Percentiles rank a stretch among this genome's conserved stretches.
These are phyloP conservation scores for Peromyscus aztecus DNA, from an alignment of 2,797 vertebrate species.

Conservation along the genomic window DNA sequence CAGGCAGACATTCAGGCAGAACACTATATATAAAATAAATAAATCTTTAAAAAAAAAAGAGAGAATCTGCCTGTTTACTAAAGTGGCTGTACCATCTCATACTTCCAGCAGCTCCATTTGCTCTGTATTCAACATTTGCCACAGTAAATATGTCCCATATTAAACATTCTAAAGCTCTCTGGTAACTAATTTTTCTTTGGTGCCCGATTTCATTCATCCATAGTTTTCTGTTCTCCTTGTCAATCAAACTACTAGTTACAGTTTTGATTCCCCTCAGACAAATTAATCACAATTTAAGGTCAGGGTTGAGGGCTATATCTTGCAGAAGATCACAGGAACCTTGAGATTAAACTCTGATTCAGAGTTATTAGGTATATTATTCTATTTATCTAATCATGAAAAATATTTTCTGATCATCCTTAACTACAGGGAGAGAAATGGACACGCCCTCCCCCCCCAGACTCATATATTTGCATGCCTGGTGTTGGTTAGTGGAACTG, in stretches of 20 bases:
- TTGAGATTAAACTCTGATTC: not conserved
- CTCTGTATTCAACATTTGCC: not conserved
- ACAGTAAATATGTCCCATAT: not conserved
- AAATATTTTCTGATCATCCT: constrained; percentile 17
- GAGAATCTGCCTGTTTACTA: not conserved
- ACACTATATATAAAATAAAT: no score
- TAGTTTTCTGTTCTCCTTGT: not conserved
- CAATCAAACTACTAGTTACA: constrained; percentile 33
- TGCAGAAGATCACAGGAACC: not conserved
- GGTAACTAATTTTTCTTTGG: not conserved
- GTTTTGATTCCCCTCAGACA: not conserved
- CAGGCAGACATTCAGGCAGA: no score
- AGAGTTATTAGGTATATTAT: not conserved
- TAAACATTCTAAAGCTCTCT: not conserved
- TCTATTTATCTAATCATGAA: constrained; percentile 43
- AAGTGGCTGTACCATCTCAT: not conserved
- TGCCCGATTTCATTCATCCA: constrained; percentile 27
- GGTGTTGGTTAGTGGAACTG: not conserved
- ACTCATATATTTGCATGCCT: not conserved
- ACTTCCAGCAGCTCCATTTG: not conserved
- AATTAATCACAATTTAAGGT: constrained; percentile 41
- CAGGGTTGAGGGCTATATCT: not conserved
- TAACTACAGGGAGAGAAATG: not conserved
- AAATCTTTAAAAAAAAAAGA: not conserved
- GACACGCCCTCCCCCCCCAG: not conserved